A percentile compares a stretch with the other conserved stretches of the same genome.
These are phyloP conservation scores for Harpagifer antarcticus DNA, from an alignment of 2,797 vertebrate genomes.

Conservation along the genomic window DNA sequence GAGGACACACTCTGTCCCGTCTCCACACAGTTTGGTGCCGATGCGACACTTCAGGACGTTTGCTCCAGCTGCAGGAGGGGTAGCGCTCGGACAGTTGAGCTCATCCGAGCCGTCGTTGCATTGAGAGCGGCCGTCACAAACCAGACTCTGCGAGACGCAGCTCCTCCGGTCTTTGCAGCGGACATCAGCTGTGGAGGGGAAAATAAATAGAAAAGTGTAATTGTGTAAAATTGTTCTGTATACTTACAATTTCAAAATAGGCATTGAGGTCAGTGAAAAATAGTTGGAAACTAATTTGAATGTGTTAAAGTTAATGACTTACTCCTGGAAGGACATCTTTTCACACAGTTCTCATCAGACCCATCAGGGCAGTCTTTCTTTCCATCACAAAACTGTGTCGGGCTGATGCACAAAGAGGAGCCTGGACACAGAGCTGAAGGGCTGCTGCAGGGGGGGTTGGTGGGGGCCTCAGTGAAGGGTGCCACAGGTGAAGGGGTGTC, in stretches of 20 bases:
- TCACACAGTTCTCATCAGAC: conserved; percentile 83
- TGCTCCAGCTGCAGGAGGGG: neutral
- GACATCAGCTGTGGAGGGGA: conserved; percentile 49
- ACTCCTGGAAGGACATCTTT: neutral
- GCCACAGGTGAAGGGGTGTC: neutral
- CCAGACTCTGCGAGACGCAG: conserved; percentile 69
- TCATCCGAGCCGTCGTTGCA: conserved; percentile 83
- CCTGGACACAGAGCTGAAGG: conserved; percentile 82
- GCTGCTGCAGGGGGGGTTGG: conserved; percentile 67
- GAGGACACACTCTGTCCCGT: conserved; percentile 79
- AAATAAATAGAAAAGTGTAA: too few relatives aligned
- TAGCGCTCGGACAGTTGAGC: conserved; percentile 38
- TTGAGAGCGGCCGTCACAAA: conserved; percentile 80
- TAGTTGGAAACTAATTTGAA: too few relatives aligned
- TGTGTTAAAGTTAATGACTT: too few relatives aligned
- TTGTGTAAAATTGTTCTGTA: neutral
- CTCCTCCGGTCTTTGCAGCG: conserved; percentile 73
- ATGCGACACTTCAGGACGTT: conserved; percentile 59
- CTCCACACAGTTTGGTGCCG: conserved; percentile 75
- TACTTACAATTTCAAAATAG: neutral
- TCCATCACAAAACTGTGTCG: conserved; percentile 86
- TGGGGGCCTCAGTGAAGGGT: conserved; percentile 2
- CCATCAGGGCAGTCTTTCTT: conserved; percentile 87
- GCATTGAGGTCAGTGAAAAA: too few relatives aligned
- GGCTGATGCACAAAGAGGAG: conserved; percentile 78